Evolutionary conservation across 2,113 vertebrate species (phyloP).

Genomic region (Pteruthius melanotis): DNA sequence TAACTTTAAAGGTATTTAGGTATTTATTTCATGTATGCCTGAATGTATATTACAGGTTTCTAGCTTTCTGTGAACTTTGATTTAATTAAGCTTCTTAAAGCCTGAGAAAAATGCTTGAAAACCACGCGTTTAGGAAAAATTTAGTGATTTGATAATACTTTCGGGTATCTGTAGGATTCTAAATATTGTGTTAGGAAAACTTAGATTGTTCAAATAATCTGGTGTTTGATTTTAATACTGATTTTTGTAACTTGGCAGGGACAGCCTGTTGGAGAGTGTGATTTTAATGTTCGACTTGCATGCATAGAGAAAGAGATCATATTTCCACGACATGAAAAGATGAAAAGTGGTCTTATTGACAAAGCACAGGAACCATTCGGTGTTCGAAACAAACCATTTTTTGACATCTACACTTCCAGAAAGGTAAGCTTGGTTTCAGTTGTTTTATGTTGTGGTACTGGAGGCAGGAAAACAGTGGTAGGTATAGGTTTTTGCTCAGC

Average conservation of each 20-base stretch:
- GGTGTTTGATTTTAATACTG: conserved; percentile 8
- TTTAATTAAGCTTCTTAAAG: not conserved
- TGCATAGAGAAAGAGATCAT: conserved; percentile 99
- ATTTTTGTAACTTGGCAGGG: conserved; percentile 76
- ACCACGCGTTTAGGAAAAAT: not conserved
- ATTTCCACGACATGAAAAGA: conserved; percentile 91
- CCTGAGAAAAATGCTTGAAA: not conserved
- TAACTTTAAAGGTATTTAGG: not conserved
- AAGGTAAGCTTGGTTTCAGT: conserved; percentile 80
- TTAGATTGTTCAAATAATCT: not conserved
- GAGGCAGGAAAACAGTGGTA: not conserved
- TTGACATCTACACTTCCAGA: conserved; percentile 88
- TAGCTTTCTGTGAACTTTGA: not conserved
- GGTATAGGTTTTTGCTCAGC: not conserved
- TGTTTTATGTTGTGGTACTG: not conserved
- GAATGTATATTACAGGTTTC: not conserved
- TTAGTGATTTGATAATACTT: not conserved
- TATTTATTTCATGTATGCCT: not conserved
- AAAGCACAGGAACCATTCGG: conserved; percentile 94
- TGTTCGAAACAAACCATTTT: conserved; percentile 95
- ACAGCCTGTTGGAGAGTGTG: conserved; percentile 94
- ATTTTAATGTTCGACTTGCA: conserved; percentile 89
- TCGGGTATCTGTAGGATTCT: not conserved
- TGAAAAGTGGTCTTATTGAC: conserved; percentile 94
- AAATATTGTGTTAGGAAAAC: not conserved